Percentiles rank a stretch among this genome's conserved stretches.
Conservation (phyloP, 1,140 invertebrate genomes). For the Lasioglossum albipes region DNA sequence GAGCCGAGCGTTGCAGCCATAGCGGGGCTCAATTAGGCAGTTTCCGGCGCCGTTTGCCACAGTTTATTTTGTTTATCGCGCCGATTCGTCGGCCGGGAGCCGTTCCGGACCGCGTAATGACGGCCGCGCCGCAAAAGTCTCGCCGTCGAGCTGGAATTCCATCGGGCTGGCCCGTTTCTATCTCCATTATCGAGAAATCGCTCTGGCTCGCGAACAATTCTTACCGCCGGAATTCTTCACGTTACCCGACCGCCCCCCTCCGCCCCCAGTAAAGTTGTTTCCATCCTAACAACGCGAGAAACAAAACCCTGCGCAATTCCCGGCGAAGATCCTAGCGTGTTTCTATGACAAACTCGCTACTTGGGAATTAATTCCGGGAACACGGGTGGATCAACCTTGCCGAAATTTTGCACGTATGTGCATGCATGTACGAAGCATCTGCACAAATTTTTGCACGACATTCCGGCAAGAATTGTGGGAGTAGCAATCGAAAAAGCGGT, state of each 20-base stretch:
- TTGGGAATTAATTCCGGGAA: no score
- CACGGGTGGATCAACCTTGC: no score
- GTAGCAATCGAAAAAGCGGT: no score
- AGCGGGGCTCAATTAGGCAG: neutral
- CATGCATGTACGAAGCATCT: no score
- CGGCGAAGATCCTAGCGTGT: no score
- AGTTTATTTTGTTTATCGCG: constrained; percentile 1
- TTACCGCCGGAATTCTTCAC: neutral
- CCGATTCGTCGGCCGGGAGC: neutral
- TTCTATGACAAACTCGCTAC: no score
- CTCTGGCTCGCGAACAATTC: neutral
- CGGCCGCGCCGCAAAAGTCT: neutral
- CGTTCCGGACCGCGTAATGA: neutral
- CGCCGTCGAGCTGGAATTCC: neutral
- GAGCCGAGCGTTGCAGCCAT: no score
- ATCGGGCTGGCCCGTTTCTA: neutral
- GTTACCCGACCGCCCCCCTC: no score
- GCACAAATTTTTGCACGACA: no score
- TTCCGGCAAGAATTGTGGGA: no score
- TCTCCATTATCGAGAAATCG: neutral
- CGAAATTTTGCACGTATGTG: no score
- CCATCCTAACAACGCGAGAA: neutral
- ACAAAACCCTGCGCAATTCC: neutral
- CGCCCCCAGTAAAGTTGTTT: neutral
- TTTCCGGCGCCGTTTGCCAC: neutral